Base-by-base conservation (phyloP, 1,140 invertebrate species). In the Watersipora subatra region DNA sequence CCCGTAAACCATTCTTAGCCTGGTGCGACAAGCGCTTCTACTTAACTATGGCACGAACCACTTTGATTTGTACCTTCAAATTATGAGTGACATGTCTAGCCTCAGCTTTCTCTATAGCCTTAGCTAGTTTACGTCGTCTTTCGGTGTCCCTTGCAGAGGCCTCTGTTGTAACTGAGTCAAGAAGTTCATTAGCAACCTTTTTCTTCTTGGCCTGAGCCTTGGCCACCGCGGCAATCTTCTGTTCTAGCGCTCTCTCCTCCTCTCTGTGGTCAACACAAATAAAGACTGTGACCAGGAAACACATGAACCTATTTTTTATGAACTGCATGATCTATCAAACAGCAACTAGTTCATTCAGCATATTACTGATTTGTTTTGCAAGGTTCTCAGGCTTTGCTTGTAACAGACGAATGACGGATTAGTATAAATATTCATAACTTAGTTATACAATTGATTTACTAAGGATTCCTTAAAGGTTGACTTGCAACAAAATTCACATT, bases 61-160 rank as follows among this genome's bases (percentile, higher is more conserved):
- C n/a, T n/a, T n/a, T n/a, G n/a, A n/a, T n/a, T n/a, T n/a, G 15
- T 62, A 73, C 71, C 68, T 68, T 71, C 15, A 74, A 61, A 58
- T 70, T 70, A 26, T 69, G 67, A 22, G 70, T 66, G 12, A 67
- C 67, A 30, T 68, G 61, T 62, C 66, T 68, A 30, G 67, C 64
- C 58, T 74, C 68, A 15, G 72, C 34, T 12, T 7, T 46, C 34
- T 46, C 34, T 12, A 46, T 46, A 46, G 34, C 34, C 27, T 73
- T 66, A 17, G 29, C 25, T 19, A 66, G 55, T 22, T 61, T 61
- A 7, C 27, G 19, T 61, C 56, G 20, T 25, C 30, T 28, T 65
- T 46, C 22, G 20, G 7, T 46, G 55, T 61, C 25, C 30, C 28
- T 2, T 2, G 27, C 7, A 62, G 2, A 20, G 61, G 7, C 24